Evolutionary conservation across 2,113 vertebrate species (phyloP), one percentile per base, ranked within the genome.

Genomic region (Tragelaphus buxtoni): DNA sequence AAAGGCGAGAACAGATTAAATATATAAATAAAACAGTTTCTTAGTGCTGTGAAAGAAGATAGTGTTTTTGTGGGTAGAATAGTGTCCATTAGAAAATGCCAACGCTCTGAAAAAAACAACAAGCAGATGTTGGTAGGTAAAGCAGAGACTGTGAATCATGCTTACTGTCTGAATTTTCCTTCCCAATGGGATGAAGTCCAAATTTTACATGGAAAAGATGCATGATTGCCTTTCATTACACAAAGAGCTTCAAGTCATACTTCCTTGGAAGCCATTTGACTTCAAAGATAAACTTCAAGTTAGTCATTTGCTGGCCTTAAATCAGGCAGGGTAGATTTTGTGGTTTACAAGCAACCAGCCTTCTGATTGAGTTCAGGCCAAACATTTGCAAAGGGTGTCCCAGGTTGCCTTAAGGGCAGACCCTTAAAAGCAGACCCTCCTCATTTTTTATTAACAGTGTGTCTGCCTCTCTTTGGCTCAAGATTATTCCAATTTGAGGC

Each of bases 121-220:
- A 45, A 18, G 26, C 11, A 55, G 74, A 90, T 69, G 26, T 60
- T 32, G 17, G 49, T 65, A 60, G 56, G n/a, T 91, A 47, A 69
- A 39, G 39, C 49, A 35, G 45, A 95, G 76, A 18, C 63, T 77
- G 42, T 87, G 80, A 95, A 77, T 82, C 42, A 69, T 79, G 42
- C 53, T 86, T 45, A 32, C 30, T 77, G 30, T 77, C 24, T 1
- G 74, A 60, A 92, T 85, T 80, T 85, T 92, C 53, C n/a, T 89
- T 82, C 56, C 26, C 39, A 58, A 77, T 83, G 51, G 81, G 90
- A 82, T 45, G 60, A 77, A 69, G 32, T 74, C 14, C 49, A 92
- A 39, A 13, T 96, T 87, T 96, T 82, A 86, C 14, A 55, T 60
- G 80, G 72, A 82, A 96, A 93, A 93, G 74, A 47, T 32, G 63